Percentiles rank a stretch among this genome's conserved stretches.
Conservation (phyloP, 2,113 vertebrate species). For the Apteryx mantelli region DNA sequence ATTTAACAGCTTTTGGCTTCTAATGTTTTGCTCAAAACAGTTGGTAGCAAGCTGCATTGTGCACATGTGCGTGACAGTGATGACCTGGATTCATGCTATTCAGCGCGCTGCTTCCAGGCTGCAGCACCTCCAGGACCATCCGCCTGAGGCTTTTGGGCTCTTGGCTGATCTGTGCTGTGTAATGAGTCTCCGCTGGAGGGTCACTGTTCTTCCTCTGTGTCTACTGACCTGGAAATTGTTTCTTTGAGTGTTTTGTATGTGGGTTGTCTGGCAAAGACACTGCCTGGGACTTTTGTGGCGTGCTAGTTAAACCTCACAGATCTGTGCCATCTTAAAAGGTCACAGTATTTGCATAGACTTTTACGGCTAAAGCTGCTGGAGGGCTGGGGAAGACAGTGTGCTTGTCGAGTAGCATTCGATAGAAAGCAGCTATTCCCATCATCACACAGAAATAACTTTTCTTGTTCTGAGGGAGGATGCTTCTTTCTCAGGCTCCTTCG, state of each 20-base stretch:
- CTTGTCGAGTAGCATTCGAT: background rate
- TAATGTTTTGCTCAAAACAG: background rate
- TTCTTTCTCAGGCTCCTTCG: background rate
- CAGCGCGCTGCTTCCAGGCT: background rate
- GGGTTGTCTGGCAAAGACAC: background rate
- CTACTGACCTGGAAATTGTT: constrained; percentile 11
- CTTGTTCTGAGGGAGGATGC: background rate
- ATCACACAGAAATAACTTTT: background rate
- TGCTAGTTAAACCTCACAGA: background rate
- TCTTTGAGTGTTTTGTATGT: background rate
- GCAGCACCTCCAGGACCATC: background rate
- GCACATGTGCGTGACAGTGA: accelerated
- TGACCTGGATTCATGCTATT: accelerated
- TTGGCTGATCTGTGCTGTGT: accelerated
- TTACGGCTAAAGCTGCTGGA: background rate
- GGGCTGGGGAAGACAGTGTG: background rate
- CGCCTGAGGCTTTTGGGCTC: background rate
- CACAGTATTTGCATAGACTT: background rate
- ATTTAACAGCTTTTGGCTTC: background rate
- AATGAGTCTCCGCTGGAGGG: background rate
- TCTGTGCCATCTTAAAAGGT: constrained; percentile 25
- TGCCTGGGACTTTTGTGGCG: background rate
- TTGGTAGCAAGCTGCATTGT: background rate
- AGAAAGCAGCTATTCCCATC: background rate
- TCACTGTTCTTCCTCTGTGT: background rate